Base-by-base conservation (phyloP, 2,797 vertebrate species). In the Melanotaenia maccullochi region DNA sequence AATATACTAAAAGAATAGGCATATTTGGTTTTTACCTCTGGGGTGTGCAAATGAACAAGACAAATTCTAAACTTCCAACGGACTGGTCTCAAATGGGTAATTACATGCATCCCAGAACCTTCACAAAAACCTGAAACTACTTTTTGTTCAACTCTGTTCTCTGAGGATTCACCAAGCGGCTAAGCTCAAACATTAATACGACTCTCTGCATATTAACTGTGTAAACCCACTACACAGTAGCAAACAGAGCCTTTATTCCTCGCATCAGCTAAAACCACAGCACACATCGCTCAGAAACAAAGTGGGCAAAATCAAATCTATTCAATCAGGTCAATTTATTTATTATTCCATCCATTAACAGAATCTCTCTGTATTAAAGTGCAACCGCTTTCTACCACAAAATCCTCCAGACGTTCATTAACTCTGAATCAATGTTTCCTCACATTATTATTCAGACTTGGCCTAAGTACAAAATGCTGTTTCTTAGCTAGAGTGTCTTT, bases 221-320 rank as follows among this genome's bases (percentile, higher is more conserved):
- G 32, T 6, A 63, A 64, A 20, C 76, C 24, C 60, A 73, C 75
- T 80, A 84, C 72, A 75, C 22, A 54, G 79, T 60, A 85, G 80
- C 65, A 82, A 76, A 69, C 47, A 12, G 44, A 82, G 56, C 14
- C 65, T 60, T 6, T 13, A 51, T 9, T 30, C 2, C 40, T 52
- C 14, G 54, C 38, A 59, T 56, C 30, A 58, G 33, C 18, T 20
- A 14, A 56, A 54, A 58, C 33, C 9, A 25, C 42, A 60, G 24
- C 16, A 44, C 66, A 59, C 44, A 42, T 36, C 1, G 65, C 59
- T 49, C 22, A 78, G 14, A 74, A 63, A 60, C 7, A 33, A 9
- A 13, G 52, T 54, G 24, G 52, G 9, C 52, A 30, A 28, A 8
- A 28, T 56, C 9, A 22, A 22, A 49, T 22, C 47, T 30, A 56